Base-by-base conservation (phyloP, 2,797 vertebrate species). In the Semaprochilodus insignis region DNA sequence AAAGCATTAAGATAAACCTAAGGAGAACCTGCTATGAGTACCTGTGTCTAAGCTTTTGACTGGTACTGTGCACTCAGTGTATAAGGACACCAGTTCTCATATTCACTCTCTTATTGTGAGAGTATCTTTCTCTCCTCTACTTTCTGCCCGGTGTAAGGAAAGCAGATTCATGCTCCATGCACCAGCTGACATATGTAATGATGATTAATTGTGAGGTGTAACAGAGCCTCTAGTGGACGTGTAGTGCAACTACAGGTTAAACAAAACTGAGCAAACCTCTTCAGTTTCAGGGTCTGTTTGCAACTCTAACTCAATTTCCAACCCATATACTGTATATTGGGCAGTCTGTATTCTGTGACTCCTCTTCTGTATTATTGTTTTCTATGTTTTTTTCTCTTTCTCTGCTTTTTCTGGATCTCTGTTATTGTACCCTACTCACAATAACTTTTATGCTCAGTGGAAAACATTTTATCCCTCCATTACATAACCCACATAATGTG, bases 401-500 rank as follows among this genome's bases (percentile, higher is more conserved):
- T 40, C 7, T 44, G 66, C 13, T 0, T 44, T 44, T 44, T 27
- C 25, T 59, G n/a, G 27, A 59, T 15, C 8, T 59, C 52, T 21
- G 19, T 59, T 48, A 48, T 59, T 75, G 27, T 34, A 14, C 23
- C 34, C 31, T 6, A 11, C 25, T n/a, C 48, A 19, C 60, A 69
- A 59, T 1, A 55, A 48, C n/a, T 60, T 74, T 74, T n/a, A 55
- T 44, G 23, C 31, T 44, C 67, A n/a, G 40, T 62, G 44, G 63
- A 77, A 69, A 52, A 31, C 40, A 27, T 77, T 77, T 77, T 48
- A 16, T 78, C 14, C 34, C 65, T 59, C 1, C 4, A 36, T 73
- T 81, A 60, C 63, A 48, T 69, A 85, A 85, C 60, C 60, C 70
- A 52, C 54, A n/a, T 74, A 67, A 81, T 14, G 44, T 78, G 80